Evolutionary conservation across 1,140 invertebrate genomes (phyloP), one percentile per base, ranked within the genome.

Genomic region (Phymorhynchus buccinoides): DNA sequence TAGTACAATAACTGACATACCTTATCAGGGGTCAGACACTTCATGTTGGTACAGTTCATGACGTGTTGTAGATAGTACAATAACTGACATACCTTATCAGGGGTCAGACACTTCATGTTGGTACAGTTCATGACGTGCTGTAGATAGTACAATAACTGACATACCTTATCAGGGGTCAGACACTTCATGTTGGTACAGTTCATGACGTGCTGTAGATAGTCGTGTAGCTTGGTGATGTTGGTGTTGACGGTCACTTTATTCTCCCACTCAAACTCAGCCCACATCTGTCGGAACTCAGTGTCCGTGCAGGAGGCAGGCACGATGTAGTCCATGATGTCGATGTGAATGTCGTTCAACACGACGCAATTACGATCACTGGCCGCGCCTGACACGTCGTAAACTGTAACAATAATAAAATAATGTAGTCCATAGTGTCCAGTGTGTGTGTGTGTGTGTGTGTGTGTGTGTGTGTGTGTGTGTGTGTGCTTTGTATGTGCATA

Each of bases 231-330:
- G 0, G 96, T 97, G 85, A 99, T 95, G 73, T 96, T 97, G 1
- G 99, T 99, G 92, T 98, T 98, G 0, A 99, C 98, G 0, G 98
- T 97, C 16, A 99, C 96, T 95, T 99, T 99, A 94, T 99, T 99
- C 94, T 99, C 99, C 99, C 99, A 99, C 94, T 99, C 99, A 94
- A 99, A 99, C 94, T 99, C 98, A 1, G 98, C 97, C 99, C 99
- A 99, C 99, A 99, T 99, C 93, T 97, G 96, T 27, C 99, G 94
- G 94, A 99, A 99, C 94, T 99, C 98, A 0, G 96, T 95, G 93
- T 99, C 98, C 42, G 96, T 98, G 93, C 98, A 99, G 41, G 95
- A 94, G 2, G 98, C 98, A n/a, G 99, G 99, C 56, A 99, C 96
- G 90, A 99, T 99, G 93, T 99, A 99, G 94, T 99, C 99, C 97